Conservation (phyloP, 2,888 invertebrate species). For the Pherbina coryleti region DNA sequence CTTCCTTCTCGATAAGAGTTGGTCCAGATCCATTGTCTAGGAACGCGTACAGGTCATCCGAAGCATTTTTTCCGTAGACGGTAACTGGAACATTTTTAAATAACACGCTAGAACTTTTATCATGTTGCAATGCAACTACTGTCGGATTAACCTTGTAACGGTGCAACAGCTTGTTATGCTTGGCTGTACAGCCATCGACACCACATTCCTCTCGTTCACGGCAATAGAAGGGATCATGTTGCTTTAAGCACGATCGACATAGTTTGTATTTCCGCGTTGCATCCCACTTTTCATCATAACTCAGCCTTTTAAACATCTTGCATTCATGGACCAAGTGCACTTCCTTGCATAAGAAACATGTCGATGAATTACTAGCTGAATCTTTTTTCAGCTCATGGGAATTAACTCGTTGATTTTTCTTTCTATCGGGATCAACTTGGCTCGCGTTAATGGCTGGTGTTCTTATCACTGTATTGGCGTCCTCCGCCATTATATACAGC, state of each 20-base stretch:
- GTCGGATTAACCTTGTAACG: no score
- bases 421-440: no score
- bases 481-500: no score
- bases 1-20: conserved; percentile 37
- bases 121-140: not conserved
- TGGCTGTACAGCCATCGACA: not conserved
- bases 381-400: no score
- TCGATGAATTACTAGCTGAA: no score
- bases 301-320: no score
- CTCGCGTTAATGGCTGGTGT: no score
- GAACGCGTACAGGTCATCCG: conserved; percentile 36
- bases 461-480: no score
- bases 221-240: conserved; percentile 30
- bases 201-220: conserved; percentile 19
- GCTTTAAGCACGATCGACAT: conserved; percentile 26
- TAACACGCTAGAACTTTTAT: conserved; percentile 13
- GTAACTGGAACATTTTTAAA: conserved; percentile 27
- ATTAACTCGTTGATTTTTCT: no score
- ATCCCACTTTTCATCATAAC: no score
- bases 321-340: no score
- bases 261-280: not conserved
- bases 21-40: conserved; percentile 38
- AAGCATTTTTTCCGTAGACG: not conserved
- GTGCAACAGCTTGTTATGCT: not conserved
- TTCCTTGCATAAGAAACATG: no score